Evolutionary conservation across 2,797 vertebrate species (phyloP).

Genomic region (Ispidina lecontei): DNA sequence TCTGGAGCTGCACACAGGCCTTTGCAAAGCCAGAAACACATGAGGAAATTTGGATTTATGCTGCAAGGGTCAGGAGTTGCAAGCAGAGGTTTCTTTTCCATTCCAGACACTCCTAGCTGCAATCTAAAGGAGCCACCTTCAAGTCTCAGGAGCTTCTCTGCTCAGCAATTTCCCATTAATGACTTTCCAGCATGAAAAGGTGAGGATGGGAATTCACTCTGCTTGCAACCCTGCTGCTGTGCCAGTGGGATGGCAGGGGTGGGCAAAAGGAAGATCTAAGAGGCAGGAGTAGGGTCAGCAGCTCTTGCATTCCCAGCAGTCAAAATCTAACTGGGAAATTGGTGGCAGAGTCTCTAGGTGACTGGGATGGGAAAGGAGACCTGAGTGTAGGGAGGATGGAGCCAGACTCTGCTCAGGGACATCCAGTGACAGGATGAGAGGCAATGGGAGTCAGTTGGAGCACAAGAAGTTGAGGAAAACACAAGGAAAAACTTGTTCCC

Average conservation of each 20-base stretch:
- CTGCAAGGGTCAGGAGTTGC: slow-evolving; percentile 62
- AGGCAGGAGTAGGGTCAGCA: background rate
- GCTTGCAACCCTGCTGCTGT: background rate
- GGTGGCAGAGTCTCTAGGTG: accelerated
- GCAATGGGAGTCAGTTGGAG: too few relatives aligned
- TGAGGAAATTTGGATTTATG: slow-evolving; percentile 63
- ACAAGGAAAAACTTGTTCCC: too few relatives aligned
- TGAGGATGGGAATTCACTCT: slow-evolving; percentile 4
- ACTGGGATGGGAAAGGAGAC: accelerated
- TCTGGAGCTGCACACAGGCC: background rate
- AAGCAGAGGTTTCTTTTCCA: slow-evolving; percentile 68
- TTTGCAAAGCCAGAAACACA: slow-evolving; percentile 8
- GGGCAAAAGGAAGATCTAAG: background rate
- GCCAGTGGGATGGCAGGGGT: background rate
- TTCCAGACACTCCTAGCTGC: slow-evolving; percentile 64
- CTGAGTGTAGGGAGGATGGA: background rate
- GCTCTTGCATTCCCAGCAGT: background rate
- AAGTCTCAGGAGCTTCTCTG: slow-evolving; percentile 61
- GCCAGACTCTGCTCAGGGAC: too few relatives aligned
- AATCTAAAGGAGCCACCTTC: slow-evolving; percentile 51
- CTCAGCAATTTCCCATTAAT: slow-evolving; percentile 39
- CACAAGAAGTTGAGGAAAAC: too few relatives aligned
- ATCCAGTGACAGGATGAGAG: too few relatives aligned
- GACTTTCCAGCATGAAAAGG: slow-evolving; percentile 54
- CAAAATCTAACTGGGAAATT: background rate